Percentiles rank a stretch among this genome's conserved stretches.
Conservation (phyloP, 2,113 vertebrate genomes). For the Gopherus evgoodei region DNA sequence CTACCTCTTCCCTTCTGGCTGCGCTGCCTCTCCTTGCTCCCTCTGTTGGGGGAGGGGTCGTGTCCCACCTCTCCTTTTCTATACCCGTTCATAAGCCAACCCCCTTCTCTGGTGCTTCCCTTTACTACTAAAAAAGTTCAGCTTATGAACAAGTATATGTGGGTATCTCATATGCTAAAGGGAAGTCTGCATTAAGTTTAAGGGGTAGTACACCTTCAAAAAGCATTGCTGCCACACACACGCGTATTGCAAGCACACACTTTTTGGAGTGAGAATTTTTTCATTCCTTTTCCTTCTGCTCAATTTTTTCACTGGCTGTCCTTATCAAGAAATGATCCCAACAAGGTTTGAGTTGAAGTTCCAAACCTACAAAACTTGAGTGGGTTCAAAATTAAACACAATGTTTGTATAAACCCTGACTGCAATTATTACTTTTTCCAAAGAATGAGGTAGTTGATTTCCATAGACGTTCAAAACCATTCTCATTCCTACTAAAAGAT, state of each 20-base stretch:
- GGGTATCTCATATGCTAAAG: neutral
- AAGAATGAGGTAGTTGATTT: neutral
- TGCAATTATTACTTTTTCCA: neutral
- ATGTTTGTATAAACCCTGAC: neutral
- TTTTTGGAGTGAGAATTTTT: rapidly evolving
- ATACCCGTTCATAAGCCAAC: no score
- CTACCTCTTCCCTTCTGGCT: no score
- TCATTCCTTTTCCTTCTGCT: neutral
- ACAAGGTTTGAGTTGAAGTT: neutral
- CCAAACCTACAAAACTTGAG: neutral
- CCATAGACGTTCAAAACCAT: neutral
- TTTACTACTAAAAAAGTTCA: no score
- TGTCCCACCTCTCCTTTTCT: no score
- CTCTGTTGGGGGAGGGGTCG: no score
- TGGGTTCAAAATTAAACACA: neutral
- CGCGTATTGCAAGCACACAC: neutral
- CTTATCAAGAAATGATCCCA: neutral
- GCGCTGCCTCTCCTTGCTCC: no score
- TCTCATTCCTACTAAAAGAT: neutral
- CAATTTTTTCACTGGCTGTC: neutral
- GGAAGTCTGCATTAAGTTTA: neutral
- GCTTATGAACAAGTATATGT: no score
- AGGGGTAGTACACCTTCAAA: neutral
- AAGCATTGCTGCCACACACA: neutral
- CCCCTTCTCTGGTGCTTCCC: no score